Evolutionary conservation across 2,888 invertebrate genomes (phyloP).

Genomic region (Anthrax anthrax): DNA sequence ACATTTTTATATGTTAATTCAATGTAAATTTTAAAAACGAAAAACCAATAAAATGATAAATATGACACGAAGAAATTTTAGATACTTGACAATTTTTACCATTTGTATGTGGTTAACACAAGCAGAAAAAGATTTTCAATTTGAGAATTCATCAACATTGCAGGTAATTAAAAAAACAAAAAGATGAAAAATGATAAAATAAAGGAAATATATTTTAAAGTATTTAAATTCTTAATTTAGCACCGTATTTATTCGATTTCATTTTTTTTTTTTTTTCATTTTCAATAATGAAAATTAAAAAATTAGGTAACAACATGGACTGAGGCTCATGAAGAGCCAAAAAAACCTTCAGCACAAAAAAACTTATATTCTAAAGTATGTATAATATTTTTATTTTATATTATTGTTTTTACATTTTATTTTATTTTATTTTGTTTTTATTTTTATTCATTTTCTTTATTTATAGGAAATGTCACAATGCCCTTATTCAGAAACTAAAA

Average conservation of each 20-base stretch:
- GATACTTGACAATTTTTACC: slow-evolving; percentile 2
- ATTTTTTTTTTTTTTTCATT: background rate
- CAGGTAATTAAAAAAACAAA: slow-evolving; percentile 21
- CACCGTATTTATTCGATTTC: background rate
- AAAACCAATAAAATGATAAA: background rate
- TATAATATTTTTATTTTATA: background rate
- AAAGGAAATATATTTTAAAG: too few relatives aligned
- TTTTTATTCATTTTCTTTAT: background rate
- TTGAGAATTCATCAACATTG: slow-evolving; percentile 19
- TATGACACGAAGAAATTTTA: slow-evolving; percentile 3
- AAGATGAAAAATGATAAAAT: too few relatives aligned
- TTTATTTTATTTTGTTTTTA: background rate
- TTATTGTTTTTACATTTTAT: too few relatives aligned
- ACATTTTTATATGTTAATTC: too few relatives aligned
- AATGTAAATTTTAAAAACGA: too few relatives aligned
- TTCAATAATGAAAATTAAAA: background rate
- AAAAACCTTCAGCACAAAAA: slow-evolving; percentile 8
- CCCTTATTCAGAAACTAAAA: slow-evolving; percentile 25
- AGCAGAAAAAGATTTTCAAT: slow-evolving; percentile 31
- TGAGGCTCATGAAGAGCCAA: slow-evolving; percentile 8
- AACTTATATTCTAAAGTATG: slow-evolving; percentile 10
- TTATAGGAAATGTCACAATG: slow-evolving; percentile 19
- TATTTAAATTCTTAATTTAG: too few relatives aligned
- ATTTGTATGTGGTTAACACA: slow-evolving; percentile 1
- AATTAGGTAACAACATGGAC: slow-evolving; percentile 8